Base-by-base conservation (phyloP, 2,888 invertebrate species). In the Brachylomia viminalis region DNA sequence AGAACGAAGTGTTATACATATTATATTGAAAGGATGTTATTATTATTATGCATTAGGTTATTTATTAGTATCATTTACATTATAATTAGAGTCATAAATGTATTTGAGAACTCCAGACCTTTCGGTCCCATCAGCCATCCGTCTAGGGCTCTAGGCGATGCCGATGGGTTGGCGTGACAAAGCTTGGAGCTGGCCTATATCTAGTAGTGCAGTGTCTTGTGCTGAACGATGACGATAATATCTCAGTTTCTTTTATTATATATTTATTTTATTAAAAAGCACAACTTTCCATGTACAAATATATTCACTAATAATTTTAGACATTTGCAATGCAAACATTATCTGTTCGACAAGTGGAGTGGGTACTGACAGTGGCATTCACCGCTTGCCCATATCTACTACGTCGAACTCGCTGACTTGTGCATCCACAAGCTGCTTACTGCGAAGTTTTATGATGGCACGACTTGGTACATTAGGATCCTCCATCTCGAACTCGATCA, bases 381-480 rank as follows among this genome's bases (percentile, higher is more conserved):
- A 94, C 80, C 94, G 93, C 90, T 93, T 94, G 42, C 85, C 67
- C 0, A 83, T 84, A 30, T 92, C 94, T 0, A 94, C 94, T 7
- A 96, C 95, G 65, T 96, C 96, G 52, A 96, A 96, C 87, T 96
- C 96, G 90, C 96, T 96, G 84, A 96, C 95, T 91, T 95, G 92
- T 5, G 95, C 94, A 49, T 97, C 97, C 0, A 97, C 96, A 7
- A 97, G 89, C 83, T 97, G 97, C 88, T 95, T 97, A 86, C 97
- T 97, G 45, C 95, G 94, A 20, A 96, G 88, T 85, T 97, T 97
- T 7, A 97, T 90, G 1, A 97, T 90, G 1, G 94, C 93, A 76
- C 97, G 95, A 52, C 96, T 96, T 0, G 96, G 95, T 62, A 97
- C 96, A 61, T 95, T 95, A 0, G 96, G 92, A 84, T 97, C 97